phyloP scores from a whole-genome alignment of 1,140 invertebrate species.

The Coptotermes formosanus region DNA sequence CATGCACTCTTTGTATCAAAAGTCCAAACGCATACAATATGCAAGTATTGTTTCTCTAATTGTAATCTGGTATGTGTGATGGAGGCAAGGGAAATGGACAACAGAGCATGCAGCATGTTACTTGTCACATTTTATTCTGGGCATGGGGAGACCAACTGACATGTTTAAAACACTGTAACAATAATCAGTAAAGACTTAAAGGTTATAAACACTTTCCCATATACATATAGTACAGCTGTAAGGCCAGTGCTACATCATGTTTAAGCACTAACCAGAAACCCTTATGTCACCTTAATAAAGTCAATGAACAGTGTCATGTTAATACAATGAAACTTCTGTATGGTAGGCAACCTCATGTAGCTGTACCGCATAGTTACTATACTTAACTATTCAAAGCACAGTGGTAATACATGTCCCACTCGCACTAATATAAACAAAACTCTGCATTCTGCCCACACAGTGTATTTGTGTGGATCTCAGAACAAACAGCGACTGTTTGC shows the following conservation, averaged over 20 bases:
- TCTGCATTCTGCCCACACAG: too few species aligned
- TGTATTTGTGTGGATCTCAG: too few species aligned
- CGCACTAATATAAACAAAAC: too few species aligned
- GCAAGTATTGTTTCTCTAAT: too few species aligned
- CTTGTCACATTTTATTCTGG: conserved; percentile 12
- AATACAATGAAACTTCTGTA: not conserved
- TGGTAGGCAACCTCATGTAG: not conserved
- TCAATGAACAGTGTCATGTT: not conserved
- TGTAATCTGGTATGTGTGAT: too few species aligned
- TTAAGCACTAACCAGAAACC: not conserved
- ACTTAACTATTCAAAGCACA: not conserved
- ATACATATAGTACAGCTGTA: not conserved
- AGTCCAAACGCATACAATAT: too few species aligned
- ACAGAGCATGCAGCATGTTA: not conserved
- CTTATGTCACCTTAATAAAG: not conserved
- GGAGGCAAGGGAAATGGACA: not conserved
- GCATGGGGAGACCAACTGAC: conserved; percentile 4
- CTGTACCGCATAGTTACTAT: not conserved
- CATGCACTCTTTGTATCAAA: too few species aligned
- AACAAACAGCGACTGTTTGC: too few species aligned
- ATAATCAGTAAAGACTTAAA: not conserved
- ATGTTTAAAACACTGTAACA: conserved; percentile 18
- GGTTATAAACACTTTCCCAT: not conserved
- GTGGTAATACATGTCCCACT: too few species aligned
- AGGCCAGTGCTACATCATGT: not conserved